These are phyloP conservation scores for Paramormyrops kingsleyae DNA, from an alignment of 2,113 vertebrate species.

Conservation along the genomic window DNA sequence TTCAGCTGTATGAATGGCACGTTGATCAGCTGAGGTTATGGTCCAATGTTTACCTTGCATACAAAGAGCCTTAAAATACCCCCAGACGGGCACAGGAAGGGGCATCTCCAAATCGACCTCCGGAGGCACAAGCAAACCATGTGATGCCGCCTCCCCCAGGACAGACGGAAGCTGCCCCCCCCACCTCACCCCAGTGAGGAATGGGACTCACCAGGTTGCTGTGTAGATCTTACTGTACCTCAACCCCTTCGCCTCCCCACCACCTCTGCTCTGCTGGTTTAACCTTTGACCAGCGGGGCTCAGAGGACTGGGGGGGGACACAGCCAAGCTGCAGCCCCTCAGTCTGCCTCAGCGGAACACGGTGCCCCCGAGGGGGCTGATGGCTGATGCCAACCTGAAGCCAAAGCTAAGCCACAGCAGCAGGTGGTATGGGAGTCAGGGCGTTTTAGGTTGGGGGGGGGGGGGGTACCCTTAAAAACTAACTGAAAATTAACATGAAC, in stretches of 20 bases:
- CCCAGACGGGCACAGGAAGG: slow-evolving; percentile 4
- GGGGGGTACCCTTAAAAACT: too few relatives aligned
- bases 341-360: too few relatives aligned
- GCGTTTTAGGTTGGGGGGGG: background rate
- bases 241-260: background rate
- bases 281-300: background rate
- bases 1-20: background rate
- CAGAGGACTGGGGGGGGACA: background rate
- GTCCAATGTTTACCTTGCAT: slow-evolving; percentile 27
- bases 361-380: too few relatives aligned
- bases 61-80: slow-evolving; percentile 25
- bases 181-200: background rate
- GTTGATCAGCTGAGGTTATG: slow-evolving; percentile 28
- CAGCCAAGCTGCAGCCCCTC: background rate
- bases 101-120: slow-evolving; percentile 27
- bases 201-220: background rate
- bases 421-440: background rate
- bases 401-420: background rate
- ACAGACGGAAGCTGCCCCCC: background rate
- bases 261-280: background rate
- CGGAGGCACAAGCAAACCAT: background rate
- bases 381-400: background rate
- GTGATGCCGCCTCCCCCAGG: background rate
- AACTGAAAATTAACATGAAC: background rate
- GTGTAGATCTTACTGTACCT: background rate